Conservation (phyloP, 2,797 vertebrate genomes). For the Halcyon badia region DNA sequence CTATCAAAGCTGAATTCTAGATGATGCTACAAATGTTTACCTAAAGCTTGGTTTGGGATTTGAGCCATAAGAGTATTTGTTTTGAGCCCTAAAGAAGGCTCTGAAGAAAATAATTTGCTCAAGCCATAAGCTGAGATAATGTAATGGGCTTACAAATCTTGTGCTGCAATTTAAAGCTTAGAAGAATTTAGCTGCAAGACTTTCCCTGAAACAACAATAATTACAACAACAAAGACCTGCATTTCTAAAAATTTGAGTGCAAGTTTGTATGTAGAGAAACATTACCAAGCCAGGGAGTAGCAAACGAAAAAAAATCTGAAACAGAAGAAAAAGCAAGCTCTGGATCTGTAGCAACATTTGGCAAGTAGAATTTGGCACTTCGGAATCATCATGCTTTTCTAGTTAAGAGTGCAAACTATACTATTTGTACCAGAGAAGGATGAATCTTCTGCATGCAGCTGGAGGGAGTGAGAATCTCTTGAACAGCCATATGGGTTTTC, state of each 20-base stretch:
- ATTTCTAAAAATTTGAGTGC: neutral
- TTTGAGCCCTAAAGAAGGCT: neutral
- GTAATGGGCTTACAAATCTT: neutral
- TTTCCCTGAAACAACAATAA: neutral
- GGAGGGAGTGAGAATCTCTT: neutral
- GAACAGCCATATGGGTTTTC: neutral
- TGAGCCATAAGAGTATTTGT: neutral
- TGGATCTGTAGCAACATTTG: conserved; percentile 48
- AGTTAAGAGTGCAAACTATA: conserved; percentile 38
- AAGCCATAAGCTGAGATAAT: neutral
- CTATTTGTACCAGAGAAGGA: conserved; percentile 22
- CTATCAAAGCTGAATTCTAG: neutral
- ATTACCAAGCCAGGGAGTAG: neutral
- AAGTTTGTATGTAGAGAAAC: conserved; percentile 10
- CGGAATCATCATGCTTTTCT: conserved; percentile 42
- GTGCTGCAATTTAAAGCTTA: neutral
- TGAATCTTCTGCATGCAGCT: conserved; percentile 31
- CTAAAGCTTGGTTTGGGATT: neutral
- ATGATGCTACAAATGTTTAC: neutral
- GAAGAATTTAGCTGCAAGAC: neutral
- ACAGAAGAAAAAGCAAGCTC: conserved; percentile 3
- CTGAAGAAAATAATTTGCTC: neutral
- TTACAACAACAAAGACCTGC: neutral
- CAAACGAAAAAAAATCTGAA: conserved; percentile 34
- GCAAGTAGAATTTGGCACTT: conserved; percentile 46